These are phyloP conservation scores for Argya squamiceps DNA, from an alignment of 2,797 vertebrate genomes.

Conservation along the genomic window DNA sequence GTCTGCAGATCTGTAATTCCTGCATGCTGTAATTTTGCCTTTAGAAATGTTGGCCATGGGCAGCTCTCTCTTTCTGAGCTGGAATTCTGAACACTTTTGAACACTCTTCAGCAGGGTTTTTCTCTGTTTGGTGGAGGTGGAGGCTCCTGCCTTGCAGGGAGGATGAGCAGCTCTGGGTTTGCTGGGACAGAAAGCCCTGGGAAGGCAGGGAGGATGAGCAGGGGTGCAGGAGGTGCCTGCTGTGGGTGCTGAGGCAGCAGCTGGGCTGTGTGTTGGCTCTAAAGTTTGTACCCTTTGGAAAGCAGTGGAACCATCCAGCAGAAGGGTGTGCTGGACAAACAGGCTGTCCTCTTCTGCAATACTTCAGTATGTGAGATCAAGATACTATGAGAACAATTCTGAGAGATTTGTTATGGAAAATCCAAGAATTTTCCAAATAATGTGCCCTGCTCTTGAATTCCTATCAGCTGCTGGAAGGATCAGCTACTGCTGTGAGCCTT, in stretches of 20 bases:
- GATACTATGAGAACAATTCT: neutral
- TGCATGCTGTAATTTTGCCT: slow-evolving; percentile 70
- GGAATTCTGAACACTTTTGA: slow-evolving; percentile 1
- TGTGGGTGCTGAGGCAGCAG: neutral
- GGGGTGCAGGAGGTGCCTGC: neutral
- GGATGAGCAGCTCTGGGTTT: neutral
- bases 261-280: neutral
- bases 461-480: neutral
- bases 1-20: slow-evolving; percentile 68
- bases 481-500: neutral
- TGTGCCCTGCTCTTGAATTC: neutral
- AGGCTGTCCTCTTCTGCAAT: neutral
- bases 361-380: neutral
- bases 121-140: neutral
- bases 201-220: neutral
- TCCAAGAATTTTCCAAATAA: neutral
- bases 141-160: neutral
- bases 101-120: neutral
- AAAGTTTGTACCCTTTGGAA: neutral
- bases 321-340: neutral
- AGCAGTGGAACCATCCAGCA: neutral
- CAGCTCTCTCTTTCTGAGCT: neutral
- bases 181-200: neutral
- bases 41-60: slow-evolving; percentile 41
- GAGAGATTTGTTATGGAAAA: neutral